Conservation (phyloP, 1,140 invertebrate genomes). For the Bombus sibiricus region DNA sequence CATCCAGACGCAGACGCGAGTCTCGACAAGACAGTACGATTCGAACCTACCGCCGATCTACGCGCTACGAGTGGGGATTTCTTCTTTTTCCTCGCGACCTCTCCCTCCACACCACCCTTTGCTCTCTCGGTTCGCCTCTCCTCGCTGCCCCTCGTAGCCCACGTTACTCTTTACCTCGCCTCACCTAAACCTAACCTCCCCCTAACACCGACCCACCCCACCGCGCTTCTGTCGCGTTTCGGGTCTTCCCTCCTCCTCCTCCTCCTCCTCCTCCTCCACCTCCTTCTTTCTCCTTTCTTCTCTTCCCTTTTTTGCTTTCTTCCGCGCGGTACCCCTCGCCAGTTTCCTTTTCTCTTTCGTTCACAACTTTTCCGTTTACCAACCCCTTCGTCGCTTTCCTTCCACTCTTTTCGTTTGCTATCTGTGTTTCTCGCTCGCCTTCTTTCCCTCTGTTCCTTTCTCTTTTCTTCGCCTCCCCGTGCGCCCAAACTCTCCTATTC, state of each 20-base stretch:
- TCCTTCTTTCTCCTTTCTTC: conserved; percentile 25
- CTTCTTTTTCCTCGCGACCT: conserved; percentile 80
- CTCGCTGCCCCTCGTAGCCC: conserved; percentile 22
- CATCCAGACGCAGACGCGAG: conserved; percentile 71
- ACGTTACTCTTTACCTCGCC: conserved; percentile 27
- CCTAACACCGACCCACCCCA: conserved; percentile 28
- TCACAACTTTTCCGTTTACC: conserved; percentile 10
- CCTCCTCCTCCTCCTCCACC: conserved; percentile 14
- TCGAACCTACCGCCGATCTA: conserved; percentile 70
- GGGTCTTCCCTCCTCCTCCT: conserved; percentile 27
- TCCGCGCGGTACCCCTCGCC: conserved; percentile 10
- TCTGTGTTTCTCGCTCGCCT: too few relatives aligned
- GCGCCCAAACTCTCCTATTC: too few relatives aligned
- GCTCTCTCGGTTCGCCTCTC: conserved; percentile 45
- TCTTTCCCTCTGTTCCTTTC: not conserved
- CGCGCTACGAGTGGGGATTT: conserved; percentile 75
- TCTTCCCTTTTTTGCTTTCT: conserved; percentile 22
- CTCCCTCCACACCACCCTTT: conserved; percentile 62
- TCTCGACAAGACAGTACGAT: conserved; percentile 76
- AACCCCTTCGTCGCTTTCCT: not conserved
- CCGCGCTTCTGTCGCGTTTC: conserved; percentile 49
- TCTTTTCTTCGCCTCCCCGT: not conserved
- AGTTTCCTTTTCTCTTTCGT: not conserved
- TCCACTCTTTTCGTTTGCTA: not conserved
- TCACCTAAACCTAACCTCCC: conserved; percentile 44